Evolutionary conservation across 1,140 invertebrate species (phyloP).

Genomic region (Trypoxylus dichotomus): DNA sequence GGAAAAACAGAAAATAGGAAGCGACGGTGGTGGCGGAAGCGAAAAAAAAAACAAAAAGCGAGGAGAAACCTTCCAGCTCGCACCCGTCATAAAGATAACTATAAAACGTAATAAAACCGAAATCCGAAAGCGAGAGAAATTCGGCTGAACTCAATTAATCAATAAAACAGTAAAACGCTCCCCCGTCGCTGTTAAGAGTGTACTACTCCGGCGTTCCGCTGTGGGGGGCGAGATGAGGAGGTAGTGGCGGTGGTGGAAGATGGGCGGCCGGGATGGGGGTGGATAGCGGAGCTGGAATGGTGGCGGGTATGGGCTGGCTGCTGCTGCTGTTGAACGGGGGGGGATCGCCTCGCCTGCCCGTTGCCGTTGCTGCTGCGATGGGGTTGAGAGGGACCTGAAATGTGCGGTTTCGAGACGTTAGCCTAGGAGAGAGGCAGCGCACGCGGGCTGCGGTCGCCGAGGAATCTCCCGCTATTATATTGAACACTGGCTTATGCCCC

Average conservation of each 20-base stretch:
- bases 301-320: background rate
- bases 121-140: slow-evolving; percentile 52
- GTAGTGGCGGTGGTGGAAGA: slow-evolving; percentile 41
- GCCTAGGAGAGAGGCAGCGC: slow-evolving; percentile 50
- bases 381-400: slow-evolving; percentile 47
- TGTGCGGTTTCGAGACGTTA: slow-evolving; percentile 54
- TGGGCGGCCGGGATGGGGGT: slow-evolving; percentile 36
- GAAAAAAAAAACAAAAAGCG: slow-evolving; percentile 37
- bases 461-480: slow-evolving; percentile 54
- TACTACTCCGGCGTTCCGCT: slow-evolving; percentile 34
- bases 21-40: background rate
- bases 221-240: slow-evolving; percentile 21
- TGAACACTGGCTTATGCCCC: slow-evolving; percentile 49
- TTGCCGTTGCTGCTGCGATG: slow-evolving; percentile 28
- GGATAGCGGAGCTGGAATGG: slow-evolving; percentile 16
- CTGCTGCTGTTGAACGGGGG: slow-evolving; percentile 11
- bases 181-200: slow-evolving; percentile 52
- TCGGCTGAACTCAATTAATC: slow-evolving; percentile 55
- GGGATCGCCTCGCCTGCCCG: background rate
- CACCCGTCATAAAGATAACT: slow-evolving; percentile 48
- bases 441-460: slow-evolving; percentile 52
- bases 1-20: background rate
- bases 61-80: slow-evolving; percentile 13
- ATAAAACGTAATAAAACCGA: slow-evolving; percentile 53
- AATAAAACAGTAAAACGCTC: slow-evolving; percentile 55